Conservation (phyloP, 2,888 invertebrate genomes). For the Aromia moschata region DNA sequence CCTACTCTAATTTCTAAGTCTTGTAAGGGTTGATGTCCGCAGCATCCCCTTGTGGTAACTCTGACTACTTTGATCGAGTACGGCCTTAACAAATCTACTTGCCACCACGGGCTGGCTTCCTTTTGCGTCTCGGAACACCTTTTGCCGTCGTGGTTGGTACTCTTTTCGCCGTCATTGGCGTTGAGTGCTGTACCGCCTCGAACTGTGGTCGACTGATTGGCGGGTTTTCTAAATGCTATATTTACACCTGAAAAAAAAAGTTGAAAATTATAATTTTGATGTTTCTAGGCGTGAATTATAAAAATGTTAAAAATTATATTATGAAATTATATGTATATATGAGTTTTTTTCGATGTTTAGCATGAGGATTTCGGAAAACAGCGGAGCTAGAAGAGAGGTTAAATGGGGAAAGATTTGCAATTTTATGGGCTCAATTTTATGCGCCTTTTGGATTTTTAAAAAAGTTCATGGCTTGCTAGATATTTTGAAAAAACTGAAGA, state of each 20-base stretch:
- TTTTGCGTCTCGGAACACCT: constrained; percentile 89
- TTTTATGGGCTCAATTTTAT: too few species aligned
- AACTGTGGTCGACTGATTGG: constrained; percentile 90
- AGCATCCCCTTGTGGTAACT: constrained; percentile 85
- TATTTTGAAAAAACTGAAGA: too few species aligned
- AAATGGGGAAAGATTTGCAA: too few species aligned
- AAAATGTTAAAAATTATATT: too few species aligned
- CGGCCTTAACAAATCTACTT: constrained; percentile 84
- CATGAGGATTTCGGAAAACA: too few species aligned
- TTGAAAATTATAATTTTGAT: constrained; percentile 15
- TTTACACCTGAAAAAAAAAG: constrained; percentile 73
- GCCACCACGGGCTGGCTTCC: constrained; percentile 94
- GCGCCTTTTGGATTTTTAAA: too few species aligned
- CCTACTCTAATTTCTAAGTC: constrained; percentile 92
- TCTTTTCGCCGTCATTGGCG: constrained; percentile 88
- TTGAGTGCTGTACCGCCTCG: constrained; percentile 83
- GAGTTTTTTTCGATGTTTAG: too few species aligned
- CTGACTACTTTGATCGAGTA: constrained; percentile 87
- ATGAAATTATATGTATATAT: too few species aligned
- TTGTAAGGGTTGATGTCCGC: constrained; percentile 87
- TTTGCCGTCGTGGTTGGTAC: constrained; percentile 86
- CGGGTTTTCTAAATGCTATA: constrained; percentile 85
- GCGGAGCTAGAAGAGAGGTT: too few species aligned
- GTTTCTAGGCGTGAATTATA: neutral
- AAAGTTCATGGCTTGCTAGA: too few species aligned